These are phyloP conservation scores for Xylophagus ater DNA, from an alignment of 2,888 invertebrate genomes.

Conservation along the genomic window DNA sequence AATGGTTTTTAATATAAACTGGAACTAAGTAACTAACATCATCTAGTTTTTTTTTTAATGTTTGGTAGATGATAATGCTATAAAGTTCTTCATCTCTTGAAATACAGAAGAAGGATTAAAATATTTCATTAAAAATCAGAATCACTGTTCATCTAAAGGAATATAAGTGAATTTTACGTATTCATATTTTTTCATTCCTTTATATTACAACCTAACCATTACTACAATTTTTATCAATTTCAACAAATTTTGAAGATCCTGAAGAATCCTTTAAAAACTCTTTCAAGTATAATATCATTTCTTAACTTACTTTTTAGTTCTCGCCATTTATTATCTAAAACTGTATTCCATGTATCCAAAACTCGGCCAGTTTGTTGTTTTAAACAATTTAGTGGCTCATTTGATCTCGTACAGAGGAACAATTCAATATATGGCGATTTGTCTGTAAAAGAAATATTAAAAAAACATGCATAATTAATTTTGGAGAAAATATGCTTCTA, in stretches of 20 bases:
- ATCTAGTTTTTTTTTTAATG: too few species aligned
- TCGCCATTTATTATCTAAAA: conserved; percentile 31
- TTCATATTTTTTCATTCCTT: not conserved
- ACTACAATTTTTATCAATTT: not conserved
- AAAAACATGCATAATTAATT: too few species aligned
- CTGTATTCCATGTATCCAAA: conserved; percentile 35
- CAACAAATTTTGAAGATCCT: not conserved
- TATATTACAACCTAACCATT: not conserved
- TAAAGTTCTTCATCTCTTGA: too few species aligned
- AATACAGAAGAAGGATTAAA: too few species aligned
- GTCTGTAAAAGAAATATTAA: conserved; percentile 23
- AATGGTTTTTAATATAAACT: too few species aligned
- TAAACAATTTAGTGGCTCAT: conserved; percentile 46
- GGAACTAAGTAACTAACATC: too few species aligned
- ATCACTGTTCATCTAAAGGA: too few species aligned
- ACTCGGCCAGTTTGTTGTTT: conserved; percentile 44
- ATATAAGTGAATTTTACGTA: too few species aligned
- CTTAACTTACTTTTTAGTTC: conserved; percentile 32
- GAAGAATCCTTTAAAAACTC: not conserved
- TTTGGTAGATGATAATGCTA: too few species aligned
- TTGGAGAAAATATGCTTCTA: too few species aligned
- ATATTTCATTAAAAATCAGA: not conserved
- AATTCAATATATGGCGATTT: conserved; percentile 45
- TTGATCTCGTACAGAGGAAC: conserved; percentile 43
- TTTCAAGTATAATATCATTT: not conserved